Evolutionary conservation across 2,888 invertebrate species (phyloP).

Genomic region (Torymus texanus): DNA sequence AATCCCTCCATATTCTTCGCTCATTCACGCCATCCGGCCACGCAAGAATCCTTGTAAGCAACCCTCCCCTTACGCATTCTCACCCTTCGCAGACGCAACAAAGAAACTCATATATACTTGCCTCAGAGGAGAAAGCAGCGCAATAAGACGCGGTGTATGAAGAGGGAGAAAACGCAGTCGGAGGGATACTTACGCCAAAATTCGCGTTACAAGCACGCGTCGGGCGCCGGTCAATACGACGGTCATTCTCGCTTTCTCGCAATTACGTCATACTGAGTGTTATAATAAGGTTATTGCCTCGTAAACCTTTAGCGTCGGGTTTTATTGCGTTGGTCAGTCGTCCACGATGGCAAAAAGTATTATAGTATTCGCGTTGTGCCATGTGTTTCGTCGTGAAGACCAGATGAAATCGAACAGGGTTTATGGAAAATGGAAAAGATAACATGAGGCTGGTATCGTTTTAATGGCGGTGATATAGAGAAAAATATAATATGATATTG

Average conservation of each 20-base stretch:
- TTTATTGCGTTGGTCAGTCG: conserved; percentile 43
- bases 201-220: neutral
- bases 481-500: no score
- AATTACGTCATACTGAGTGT: conserved; percentile 52
- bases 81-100: neutral
- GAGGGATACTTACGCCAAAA: conserved; percentile 19
- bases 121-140: neutral
- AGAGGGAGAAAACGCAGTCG: neutral
- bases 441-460: no score
- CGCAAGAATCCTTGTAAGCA: no score
- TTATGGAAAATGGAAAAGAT: no score
- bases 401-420: neutral
- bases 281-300: conserved; percentile 46
- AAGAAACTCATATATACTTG: neutral
- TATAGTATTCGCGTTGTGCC: neutral
- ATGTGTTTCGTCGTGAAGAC: neutral
- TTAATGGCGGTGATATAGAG: no score
- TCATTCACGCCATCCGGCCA: no score
- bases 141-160: no score
- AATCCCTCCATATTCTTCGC: no score
- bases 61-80: neutral
- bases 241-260: conserved; percentile 2
- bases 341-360: neutral
- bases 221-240: no score
- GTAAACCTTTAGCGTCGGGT: conserved; percentile 2